Evolutionary conservation across 2,797 vertebrate genomes (phyloP), one percentile per base, ranked within the genome.

Genomic region (Poecilia wingei): DNA sequence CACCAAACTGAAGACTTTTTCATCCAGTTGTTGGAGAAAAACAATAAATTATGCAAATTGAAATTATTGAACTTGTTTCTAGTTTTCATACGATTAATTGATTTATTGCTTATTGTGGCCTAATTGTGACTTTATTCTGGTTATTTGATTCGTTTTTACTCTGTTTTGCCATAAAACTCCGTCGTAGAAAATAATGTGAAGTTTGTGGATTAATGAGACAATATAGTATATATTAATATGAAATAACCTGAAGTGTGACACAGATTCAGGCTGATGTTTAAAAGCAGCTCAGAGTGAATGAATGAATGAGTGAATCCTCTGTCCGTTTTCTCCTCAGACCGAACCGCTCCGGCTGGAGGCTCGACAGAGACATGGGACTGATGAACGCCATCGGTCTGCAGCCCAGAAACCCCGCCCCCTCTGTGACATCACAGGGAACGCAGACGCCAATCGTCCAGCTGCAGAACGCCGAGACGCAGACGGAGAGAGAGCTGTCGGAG

Each of bases 301-400:
- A 43, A 43, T 47, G 46, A 47, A 6, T 7, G 51, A 51, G 20
- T 51, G 49, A 53, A 53, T 53, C 22, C 16, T 61, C 4, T 2
- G 25, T 59, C 13, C 0, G 28, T 41, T 49, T 49, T 2, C 14
- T 0, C 46, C 77, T 53, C 61, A 99, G 98, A 88, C 97, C 96
- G 3, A 98, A 96, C 85, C 96, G 98, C 91, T 96, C 97, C 1
- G 96, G 97, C 0, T 99, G 98, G 98, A 95, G 98, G 69, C 95
- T 97, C 81, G 98, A 99, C 93, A 93, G 98, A 86, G 98, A 99
- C 92, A 98, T 99, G 98, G 98, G 98, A 45, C 86, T 99, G 86
- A 99, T 99, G 97, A 99, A 98, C 53, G 98, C 98, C 9, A 99
- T 99, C 78, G 98, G 98, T 75, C 95, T 99, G 47, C 98, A 99